Percentiles rank a stretch among this genome's conserved stretches.
phyloP scores from a whole-genome alignment of 2,113 vertebrate genomes.

The Micronisus gabar region DNA sequence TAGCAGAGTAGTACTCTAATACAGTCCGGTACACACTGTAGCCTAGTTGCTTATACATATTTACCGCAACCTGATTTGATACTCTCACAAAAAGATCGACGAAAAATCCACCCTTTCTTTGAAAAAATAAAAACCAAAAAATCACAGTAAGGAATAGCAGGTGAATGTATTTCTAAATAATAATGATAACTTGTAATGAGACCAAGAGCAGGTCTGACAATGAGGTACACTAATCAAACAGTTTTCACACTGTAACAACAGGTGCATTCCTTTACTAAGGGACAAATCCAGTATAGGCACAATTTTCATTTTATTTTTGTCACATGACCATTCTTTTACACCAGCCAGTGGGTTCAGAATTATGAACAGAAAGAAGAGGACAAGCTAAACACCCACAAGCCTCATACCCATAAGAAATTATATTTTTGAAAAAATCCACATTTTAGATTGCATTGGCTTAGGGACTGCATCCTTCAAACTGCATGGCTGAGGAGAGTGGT shows the following conservation, averaged over 20 bases:
- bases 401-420: background rate
- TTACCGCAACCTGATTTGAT: conserved; percentile 96
- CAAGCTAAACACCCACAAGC: background rate
- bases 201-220: background rate
- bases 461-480: background rate
- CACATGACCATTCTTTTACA: background rate
- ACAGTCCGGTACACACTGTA: conserved; percentile 96
- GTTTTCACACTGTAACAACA: background rate
- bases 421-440: no score
- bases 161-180: background rate
- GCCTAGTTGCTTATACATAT: conserved; percentile 94
- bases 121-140: background rate
- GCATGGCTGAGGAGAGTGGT: accelerated
- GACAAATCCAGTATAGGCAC: background rate
- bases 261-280: background rate
- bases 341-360: background rate
- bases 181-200: background rate
- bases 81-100: conserved; percentile 95
- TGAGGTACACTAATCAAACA: background rate
- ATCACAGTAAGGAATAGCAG: background rate
- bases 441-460: background rate
- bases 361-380: background rate
- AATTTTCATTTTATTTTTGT: background rate
- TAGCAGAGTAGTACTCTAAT: conserved; percentile 94
- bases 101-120: conserved; percentile 95